Percentiles rank a stretch among this genome's conserved stretches.
Evolutionary conservation across 2,797 vertebrate species (phyloP).

Genomic region (Platalea minor): DNA sequence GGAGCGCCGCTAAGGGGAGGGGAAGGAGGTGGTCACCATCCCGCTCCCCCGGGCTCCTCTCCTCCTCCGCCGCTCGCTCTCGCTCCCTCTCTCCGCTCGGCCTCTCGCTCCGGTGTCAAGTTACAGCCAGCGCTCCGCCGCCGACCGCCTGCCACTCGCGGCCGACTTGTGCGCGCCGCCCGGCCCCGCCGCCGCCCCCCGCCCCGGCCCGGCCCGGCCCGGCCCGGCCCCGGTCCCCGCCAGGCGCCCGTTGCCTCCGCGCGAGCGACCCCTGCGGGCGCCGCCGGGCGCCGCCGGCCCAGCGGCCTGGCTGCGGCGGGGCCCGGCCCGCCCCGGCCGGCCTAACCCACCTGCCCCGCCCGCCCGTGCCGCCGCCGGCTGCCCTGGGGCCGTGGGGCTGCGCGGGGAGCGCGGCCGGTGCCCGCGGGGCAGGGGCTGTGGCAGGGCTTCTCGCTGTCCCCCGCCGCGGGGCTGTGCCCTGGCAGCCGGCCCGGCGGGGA

Average conservation of each 20-base stretch:
- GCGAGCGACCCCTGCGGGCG: slow-evolving; percentile 71
- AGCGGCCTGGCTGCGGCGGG: not conserved
- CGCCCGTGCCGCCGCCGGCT: not conserved
- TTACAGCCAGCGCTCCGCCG: slow-evolving; percentile 55
- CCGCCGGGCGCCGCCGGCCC: not conserved
- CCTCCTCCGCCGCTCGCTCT: slow-evolving; percentile 17
- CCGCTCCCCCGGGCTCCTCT: slow-evolving; percentile 47
- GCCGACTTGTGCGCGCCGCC: slow-evolving; percentile 49
- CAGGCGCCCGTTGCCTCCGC: slow-evolving; percentile 29
- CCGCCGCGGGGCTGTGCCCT: not conserved
- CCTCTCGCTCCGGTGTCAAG: slow-evolving; percentile 61
- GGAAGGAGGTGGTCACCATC: slow-evolving; percentile 60
- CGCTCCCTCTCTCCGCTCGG: not conserved
- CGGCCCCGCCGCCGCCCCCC: not conserved
- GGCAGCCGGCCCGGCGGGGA: no score
- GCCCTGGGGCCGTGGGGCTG: not conserved
- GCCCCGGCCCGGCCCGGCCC: not conserved
- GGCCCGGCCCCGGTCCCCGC: not conserved
- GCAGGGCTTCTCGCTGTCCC: no score
- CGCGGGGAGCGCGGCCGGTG: no score
- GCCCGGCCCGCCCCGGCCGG: not conserved
- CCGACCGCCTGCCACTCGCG: slow-evolving; percentile 23
- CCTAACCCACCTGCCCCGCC: not conserved
- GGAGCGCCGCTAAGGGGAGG: slow-evolving; percentile 27
- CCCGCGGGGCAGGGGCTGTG: not conserved